A percentile compares a stretch with the other conserved stretches of the same genome.
These are phyloP conservation scores for Columba livia DNA, from an alignment of 2,113 vertebrate genomes.

Conservation along the genomic window DNA sequence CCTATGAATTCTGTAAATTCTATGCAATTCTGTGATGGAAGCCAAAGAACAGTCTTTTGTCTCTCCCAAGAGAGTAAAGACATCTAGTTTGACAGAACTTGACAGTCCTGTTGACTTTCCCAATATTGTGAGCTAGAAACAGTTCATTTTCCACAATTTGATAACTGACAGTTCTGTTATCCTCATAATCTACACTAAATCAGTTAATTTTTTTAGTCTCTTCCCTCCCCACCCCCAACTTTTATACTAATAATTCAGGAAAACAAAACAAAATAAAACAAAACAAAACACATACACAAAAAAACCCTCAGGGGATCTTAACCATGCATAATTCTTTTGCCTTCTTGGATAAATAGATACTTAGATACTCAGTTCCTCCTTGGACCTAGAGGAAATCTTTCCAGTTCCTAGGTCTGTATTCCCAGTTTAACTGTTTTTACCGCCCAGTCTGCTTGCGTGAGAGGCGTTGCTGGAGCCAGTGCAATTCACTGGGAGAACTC, in stretches of 20 bases:
- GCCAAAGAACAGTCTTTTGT: background rate
- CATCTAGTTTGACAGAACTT: background rate
- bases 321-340: background rate
- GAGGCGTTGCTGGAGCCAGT: background rate
- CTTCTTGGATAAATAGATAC: background rate
- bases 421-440: background rate
- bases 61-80: background rate
- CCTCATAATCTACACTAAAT: background rate
- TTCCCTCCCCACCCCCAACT: background rate
- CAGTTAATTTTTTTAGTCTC: background rate
- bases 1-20: background rate
- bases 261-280: background rate
- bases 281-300: too few species aligned
- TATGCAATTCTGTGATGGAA: background rate
- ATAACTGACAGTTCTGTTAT: background rate
- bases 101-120: background rate
- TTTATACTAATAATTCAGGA: background rate
- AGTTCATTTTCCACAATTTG: background rate
- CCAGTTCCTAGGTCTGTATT: background rate
- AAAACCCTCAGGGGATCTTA: background rate
- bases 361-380: background rate
- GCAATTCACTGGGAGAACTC: background rate
- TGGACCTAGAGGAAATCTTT: background rate
- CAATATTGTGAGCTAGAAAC: background rate
- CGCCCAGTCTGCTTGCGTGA: background rate